Conservation (phyloP, 2,888 invertebrate genomes). For the Sarcophaga carnaria region DNA sequence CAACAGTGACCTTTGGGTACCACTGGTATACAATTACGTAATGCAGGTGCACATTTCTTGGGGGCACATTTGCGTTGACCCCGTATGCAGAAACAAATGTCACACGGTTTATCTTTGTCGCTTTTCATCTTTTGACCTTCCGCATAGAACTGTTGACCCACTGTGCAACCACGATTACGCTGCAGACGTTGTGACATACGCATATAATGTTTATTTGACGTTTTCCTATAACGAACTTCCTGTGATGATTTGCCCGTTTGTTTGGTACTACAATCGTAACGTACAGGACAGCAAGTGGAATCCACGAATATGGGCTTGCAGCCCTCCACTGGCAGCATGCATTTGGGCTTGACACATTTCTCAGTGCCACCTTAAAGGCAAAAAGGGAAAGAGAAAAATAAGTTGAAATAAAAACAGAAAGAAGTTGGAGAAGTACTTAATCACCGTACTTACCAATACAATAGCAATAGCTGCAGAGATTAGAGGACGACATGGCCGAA, state of each 20-base stretch:
- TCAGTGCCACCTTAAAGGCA: constrained; percentile 83
- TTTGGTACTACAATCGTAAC: constrained; percentile 86
- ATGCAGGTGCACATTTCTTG: constrained; percentile 88
- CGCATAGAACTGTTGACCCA: constrained; percentile 84
- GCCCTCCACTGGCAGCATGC: constrained; percentile 89
- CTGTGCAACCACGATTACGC: constrained; percentile 84
- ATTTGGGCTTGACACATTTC: constrained; percentile 90
- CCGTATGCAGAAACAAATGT: constrained; percentile 91
- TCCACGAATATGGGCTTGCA: constrained; percentile 81
- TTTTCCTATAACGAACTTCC: constrained; percentile 78
- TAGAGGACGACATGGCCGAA: constrained; percentile 90
- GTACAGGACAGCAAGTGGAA: constrained; percentile 88
- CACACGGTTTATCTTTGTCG: constrained; percentile 83
- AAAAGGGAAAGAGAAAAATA: background rate
- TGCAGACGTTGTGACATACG: constrained; percentile 79
- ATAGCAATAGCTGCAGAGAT: constrained; percentile 93
- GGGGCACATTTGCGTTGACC: constrained; percentile 89
- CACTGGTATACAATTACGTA: constrained; percentile 89
- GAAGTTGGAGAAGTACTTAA: background rate
- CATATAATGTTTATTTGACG: constrained; percentile 79
- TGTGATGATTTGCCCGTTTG: constrained; percentile 79
- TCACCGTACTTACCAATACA: constrained; percentile 84
- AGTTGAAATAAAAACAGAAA: background rate
- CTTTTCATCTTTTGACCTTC: constrained; percentile 88
- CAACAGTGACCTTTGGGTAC: constrained; percentile 91